Conservation (phyloP, 53 echinoderm and acorn worm genomes). For the Echinarachnius parma region DNA sequence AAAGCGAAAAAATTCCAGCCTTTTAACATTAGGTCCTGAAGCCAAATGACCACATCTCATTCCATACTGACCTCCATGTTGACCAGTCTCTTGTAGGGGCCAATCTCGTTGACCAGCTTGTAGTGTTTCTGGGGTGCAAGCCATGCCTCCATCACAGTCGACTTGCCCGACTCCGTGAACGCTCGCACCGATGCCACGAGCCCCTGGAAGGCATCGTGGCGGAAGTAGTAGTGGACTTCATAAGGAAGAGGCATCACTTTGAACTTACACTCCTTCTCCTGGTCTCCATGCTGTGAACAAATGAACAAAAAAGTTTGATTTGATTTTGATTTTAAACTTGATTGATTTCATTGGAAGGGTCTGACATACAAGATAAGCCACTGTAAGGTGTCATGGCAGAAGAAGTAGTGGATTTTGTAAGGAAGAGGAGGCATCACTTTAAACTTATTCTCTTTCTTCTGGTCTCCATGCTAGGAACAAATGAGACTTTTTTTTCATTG, state of each 20-base stretch:
- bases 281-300: too few species aligned
- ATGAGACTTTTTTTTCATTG: too few species aligned
- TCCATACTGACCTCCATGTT: conserved; percentile 15
- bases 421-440: conserved; percentile 70
- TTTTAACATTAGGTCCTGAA: too few species aligned
- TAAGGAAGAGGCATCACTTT: conserved; percentile 66
- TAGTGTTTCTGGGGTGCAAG: conserved; percentile 54
- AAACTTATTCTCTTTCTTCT: conserved; percentile 53
- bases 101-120: conserved; percentile 47
- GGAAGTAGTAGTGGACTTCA: conserved; percentile 67
- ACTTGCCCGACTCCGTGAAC: conserved; percentile 42
- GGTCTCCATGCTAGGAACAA: too few species aligned
- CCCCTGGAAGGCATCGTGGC: conserved; percentile 67
- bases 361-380: conserved; percentile 67
- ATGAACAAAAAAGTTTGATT: too few species aligned
- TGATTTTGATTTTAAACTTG: too few species aligned
- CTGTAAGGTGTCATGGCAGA: conserved; percentile 65
- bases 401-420: conserved; percentile 61
- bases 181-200: conserved; percentile 66
- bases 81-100: conserved; percentile 19
- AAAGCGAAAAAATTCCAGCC: too few species aligned
- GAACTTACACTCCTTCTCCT: conserved; percentile 56
- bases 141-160: conserved; percentile 76
- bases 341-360: too few species aligned
- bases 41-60: background rate